Evolutionary conservation across 2,113 vertebrate species (phyloP), one percentile per base, ranked within the genome.

Genomic region (Heterotis niloticus): DNA sequence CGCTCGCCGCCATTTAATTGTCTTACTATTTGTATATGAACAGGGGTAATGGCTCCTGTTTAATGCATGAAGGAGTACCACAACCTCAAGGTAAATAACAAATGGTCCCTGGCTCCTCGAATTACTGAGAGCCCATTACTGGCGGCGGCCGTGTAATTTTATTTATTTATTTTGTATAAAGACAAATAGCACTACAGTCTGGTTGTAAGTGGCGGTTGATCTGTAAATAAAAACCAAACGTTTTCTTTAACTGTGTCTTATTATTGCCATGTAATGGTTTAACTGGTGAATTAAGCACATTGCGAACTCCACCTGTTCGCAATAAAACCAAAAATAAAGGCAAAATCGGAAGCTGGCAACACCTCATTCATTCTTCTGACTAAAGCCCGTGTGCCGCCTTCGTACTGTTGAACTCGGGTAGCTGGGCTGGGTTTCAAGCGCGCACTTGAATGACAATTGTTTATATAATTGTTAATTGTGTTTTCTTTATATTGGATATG

Each of bases 81-180:
- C 54, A 23, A 72, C 69, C n/a, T 72, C 29, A 11, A 72, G 69
- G 18, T 54, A 72, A 72, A 54, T 72, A 52, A 72, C 20, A 54
- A 54, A 54, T 10, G 44, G 29, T 54, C 69, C 69, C 69, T 18
- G 5, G 44, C 34, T 14, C 54, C 69, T 54, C 11, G 54, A 54
- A 52, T 72, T 34, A 52, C 44, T 52, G 20, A 20, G 13, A 18
- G 44, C 20, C 44, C 69, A 72, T 72, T 72, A 20, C 5, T 5
- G 54, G 51, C 17, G 10, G n/a, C n/a, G 69, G 10, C 59, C 14
- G 12, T 51, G 69, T 23, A 34, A 72, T 72, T 72, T 72, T 51
- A 44, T 44, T 44, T 44, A 44, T 44, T 44, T 44, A 44, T 44
- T 34, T 54, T n/a, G 44, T 52, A 72, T 72, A 23, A 72, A 72